A percentile compares a stretch with the other conserved stretches of the same genome.
phyloP scores from a whole-genome alignment of 2,888 invertebrate species.

The Halictus quadricinctus region DNA sequence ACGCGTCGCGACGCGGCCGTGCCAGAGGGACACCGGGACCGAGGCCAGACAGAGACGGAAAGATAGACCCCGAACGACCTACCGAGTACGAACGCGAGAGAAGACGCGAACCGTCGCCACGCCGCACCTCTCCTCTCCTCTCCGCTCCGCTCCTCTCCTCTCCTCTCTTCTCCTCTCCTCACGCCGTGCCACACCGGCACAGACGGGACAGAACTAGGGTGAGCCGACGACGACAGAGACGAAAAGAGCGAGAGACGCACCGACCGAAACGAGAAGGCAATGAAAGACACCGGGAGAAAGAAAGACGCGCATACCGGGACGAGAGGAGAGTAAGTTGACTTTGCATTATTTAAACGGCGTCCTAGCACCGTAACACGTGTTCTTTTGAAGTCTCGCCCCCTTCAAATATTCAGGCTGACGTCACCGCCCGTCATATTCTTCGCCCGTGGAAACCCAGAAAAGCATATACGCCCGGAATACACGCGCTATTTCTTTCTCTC shows the following conservation, averaged over 20 bases:
- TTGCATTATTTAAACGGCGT: conserved; percentile 82
- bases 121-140: neutral
- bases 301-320: conserved; percentile 57
- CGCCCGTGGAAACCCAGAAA: conserved; percentile 75
- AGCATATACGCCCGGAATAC: conserved; percentile 68
- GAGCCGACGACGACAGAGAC: conserved; percentile 30
- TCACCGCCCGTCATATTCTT: conserved; percentile 81
- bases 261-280: conserved; percentile 52
- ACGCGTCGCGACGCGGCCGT: conserved; percentile 12
- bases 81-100: conserved; percentile 13
- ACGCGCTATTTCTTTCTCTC: conserved; percentile 47
- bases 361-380: conserved; percentile 81
- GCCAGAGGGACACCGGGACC: conserved; percentile 29
- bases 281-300: conserved; percentile 52
- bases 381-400: conserved; percentile 82
- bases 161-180: neutral
- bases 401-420: conserved; percentile 82
- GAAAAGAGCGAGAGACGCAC: conserved; percentile 28
- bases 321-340: conserved; percentile 80
- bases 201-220: conserved; percentile 9
- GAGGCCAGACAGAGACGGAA: conserved; percentile 15
- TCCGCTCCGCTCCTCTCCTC: neutral
- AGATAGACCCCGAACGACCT: conserved; percentile 5
- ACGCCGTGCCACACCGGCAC: neutral
- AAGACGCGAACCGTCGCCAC: neutral